phyloP scores from a whole-genome alignment of 2,797 vertebrate genomes.

The Gorsachius magnificus region DNA sequence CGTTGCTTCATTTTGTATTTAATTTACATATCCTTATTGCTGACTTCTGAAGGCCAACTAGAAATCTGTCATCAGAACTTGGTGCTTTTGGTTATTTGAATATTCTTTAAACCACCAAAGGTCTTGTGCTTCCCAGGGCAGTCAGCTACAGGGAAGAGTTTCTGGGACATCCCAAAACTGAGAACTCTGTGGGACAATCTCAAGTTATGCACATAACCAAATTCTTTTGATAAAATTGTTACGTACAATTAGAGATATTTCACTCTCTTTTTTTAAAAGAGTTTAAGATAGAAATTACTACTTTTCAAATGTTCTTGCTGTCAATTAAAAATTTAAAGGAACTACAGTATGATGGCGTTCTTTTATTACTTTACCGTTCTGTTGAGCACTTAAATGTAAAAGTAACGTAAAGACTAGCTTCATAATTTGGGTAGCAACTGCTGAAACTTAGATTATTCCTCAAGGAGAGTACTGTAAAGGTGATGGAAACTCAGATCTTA shows the following conservation, averaged over 20 bases:
- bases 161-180: background rate
- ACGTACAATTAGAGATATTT: background rate
- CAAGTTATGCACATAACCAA: background rate
- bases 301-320: background rate
- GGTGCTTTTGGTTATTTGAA: constrained; percentile 31
- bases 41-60: background rate
- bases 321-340: background rate
- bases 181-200: background rate
- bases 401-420: background rate
- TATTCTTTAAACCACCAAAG: constrained; percentile 20
- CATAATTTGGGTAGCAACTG: background rate
- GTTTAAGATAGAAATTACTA: background rate
- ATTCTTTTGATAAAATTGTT: background rate
- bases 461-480: background rate
- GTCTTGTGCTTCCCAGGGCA: background rate
- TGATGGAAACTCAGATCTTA: background rate
- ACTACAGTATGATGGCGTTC: background rate
- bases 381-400: background rate
- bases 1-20: constrained; percentile 12
- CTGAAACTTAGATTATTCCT: background rate
- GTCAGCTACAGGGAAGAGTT: background rate
- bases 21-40: background rate
- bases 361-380: background rate
- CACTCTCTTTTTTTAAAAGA: background rate
- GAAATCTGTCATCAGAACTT: background rate